Evolutionary conservation across 2,113 vertebrate genomes (phyloP), one percentile per base, ranked within the genome.

Genomic region (Lycaon pictus): DNA sequence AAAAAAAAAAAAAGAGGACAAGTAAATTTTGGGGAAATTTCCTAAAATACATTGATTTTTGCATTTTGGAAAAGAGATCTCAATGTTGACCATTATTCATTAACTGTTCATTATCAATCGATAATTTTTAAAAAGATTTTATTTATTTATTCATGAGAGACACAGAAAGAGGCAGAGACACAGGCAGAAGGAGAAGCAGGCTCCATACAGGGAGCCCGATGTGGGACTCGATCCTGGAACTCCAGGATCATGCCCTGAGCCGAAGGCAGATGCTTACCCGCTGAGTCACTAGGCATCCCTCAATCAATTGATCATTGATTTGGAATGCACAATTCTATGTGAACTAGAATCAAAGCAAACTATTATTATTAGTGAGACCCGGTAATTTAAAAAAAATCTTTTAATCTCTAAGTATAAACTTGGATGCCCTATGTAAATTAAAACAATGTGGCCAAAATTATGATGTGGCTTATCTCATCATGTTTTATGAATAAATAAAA

Each of bases 361-460:
- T 84, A 87, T 82, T 60, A 58, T 32, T 91, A 35, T 53, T 79
- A 29, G 12, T 43, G 27, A 88, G 9, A 81, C 25, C 11, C 81
- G 29, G 15, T 92, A 29, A 84, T 88, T 88, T 67, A 88, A 69
- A 65, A 71, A 65, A 67, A 67, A 17, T 76, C 20, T 53, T 88
- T 91, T 74, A 79, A 92, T 83, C 22, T 88, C 17, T 27, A 65
- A 37, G 17, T 27, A 88, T 83, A 87, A 81, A 95, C 60, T 87
- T 67, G 71, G 67, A 77, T 77, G 90, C 37, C 56, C 43, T 83
- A 43, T 27, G 1, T 79, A 95, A 90, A 51, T 8, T 82, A 71
- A 63, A 81, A 29, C 22, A 90, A 60, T 86, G 29, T 17, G 22
- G 23, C 51, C 51, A 93, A 58, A 94, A 65, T 85, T 94, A 51